Evolutionary conservation across 1,140 invertebrate genomes (phyloP), one percentile per base, ranked within the genome.

Genomic region (Cotesia glomerata): DNA sequence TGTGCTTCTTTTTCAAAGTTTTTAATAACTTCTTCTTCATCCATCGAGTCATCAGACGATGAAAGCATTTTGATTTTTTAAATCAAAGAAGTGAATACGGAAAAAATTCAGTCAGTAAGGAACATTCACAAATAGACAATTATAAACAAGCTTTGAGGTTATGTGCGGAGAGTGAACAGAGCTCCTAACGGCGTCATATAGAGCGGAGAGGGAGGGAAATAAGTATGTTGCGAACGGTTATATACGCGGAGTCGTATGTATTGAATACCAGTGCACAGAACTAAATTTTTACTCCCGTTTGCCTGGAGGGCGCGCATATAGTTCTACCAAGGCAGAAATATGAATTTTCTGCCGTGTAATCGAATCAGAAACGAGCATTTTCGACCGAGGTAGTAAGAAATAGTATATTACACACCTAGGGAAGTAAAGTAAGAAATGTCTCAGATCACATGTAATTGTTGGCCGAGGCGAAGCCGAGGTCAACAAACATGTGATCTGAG

Each of bases 11-110:
- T 45, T 65, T 62, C 72, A 67, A 73, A 59, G 26, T 68, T 68
- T 73, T 32, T 68, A 18, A 32, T 32, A 69, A 69, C 59, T 52
- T 73, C 72, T 68, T 68, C 72, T 61, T 73, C 70, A 39, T 72
- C 70, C 26, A 16, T 65, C 14, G 70, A 34, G 52, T 65, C 62
- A 35, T 56, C 70, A 35, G 62, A 65, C 56, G 62, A 72, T 56
- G n/a, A n/a, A n/a, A n/a, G n/a, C n/a, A n/a, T n/a, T n/a, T 26
- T 52, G 51, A 36, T 7, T 36, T 36, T 7, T 7, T 36, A 7
- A 36, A 36, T 36, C n/a, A n/a, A n/a, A n/a, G n/a, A n/a, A n/a
- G n/a, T n/a, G n/a, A n/a, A n/a, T n/a, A n/a, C n/a, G n/a, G n/a
- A n/a, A n/a, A n/a, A n/a, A n/a, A n/a, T n/a, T n/a, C n/a, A n/a